These are phyloP conservation scores for Ormyrus nitidulus DNA, from an alignment of 2,888 invertebrate genomes.

Conservation along the genomic window DNA sequence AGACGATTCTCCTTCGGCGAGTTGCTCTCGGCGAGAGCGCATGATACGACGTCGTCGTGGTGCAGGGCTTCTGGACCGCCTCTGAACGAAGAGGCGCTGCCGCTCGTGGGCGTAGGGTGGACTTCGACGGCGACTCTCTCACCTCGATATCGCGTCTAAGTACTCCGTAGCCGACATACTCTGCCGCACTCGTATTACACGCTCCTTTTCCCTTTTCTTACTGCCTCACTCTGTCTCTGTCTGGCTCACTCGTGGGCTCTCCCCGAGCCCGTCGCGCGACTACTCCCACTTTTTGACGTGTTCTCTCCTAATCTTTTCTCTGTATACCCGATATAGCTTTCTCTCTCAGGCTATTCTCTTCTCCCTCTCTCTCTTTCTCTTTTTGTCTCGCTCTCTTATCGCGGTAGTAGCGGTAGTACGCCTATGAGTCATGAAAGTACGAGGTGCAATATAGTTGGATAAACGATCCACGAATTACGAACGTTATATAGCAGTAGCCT, in stretches of 20 bases:
- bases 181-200: conserved; percentile 46
- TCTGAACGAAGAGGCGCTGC: neutral
- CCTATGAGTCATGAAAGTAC: conserved; percentile 40
- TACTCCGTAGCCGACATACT: neutral
- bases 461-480: conserved; percentile 10
- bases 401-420: neutral
- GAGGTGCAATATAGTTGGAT: conserved; percentile 32
- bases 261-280: conserved; percentile 25
- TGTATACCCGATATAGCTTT: neutral
- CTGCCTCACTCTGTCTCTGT: conserved; percentile 7
- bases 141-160: conserved; percentile 21
- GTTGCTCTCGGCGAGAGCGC: conserved; percentile 23
- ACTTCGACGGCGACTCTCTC: conserved; percentile 7
- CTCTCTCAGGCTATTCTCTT: conserved; percentile 44
- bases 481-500: no score
- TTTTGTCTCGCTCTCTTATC: no score
- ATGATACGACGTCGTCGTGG: conserved; percentile 31
- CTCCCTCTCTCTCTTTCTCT: neutral
- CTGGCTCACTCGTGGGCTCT: conserved; percentile 25
- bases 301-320: conserved; percentile 51
- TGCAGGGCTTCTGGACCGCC: neutral
- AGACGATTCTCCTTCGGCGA: conserved; percentile 21
- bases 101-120: neutral
- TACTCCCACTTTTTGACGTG: conserved; percentile 56
- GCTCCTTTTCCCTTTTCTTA: conserved; percentile 39